phyloP scores from a whole-genome alignment of 2,113 vertebrate species.

The Micronycteris hirsuta region DNA sequence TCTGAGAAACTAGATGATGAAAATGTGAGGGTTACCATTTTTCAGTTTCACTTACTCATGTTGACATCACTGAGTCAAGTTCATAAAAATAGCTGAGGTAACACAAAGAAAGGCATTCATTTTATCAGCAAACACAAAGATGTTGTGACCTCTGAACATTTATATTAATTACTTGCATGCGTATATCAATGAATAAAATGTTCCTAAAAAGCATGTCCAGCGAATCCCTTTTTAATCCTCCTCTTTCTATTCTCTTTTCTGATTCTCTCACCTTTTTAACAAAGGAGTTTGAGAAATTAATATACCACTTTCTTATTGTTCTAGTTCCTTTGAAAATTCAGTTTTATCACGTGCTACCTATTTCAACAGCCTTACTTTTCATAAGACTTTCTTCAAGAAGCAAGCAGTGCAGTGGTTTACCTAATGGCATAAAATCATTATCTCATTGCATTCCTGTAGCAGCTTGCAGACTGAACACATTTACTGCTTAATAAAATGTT shows the following conservation, averaged over 20 bases:
- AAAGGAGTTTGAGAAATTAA: not conserved
- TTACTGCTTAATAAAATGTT: not conserved
- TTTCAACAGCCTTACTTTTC: not conserved
- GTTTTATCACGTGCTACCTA: not conserved
- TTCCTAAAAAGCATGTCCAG: not conserved
- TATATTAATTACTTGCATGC: not conserved
- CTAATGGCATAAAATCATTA: not conserved
- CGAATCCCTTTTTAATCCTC: not conserved
- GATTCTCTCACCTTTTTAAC: not conserved
- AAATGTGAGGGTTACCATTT: not conserved
- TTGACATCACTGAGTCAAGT: not conserved
- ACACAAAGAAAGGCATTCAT: not conserved
- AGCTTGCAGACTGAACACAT: not conserved
- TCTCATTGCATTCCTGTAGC: not conserved
- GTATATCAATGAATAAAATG: not conserved
- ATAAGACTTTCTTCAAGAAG: not conserved
- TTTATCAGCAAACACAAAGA: not conserved
- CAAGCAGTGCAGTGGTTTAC: not conserved
- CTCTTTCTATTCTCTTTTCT: not conserved
- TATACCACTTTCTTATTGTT: not conserved
- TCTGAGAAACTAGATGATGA: not conserved
- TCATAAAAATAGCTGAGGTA: not conserved
- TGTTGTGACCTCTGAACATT: not conserved
- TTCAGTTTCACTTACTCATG: not conserved
- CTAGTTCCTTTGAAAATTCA: not conserved